These are phyloP conservation scores for Abrostola triplasia DNA, from an alignment of 2,888 invertebrate species.

Conservation along the genomic window DNA sequence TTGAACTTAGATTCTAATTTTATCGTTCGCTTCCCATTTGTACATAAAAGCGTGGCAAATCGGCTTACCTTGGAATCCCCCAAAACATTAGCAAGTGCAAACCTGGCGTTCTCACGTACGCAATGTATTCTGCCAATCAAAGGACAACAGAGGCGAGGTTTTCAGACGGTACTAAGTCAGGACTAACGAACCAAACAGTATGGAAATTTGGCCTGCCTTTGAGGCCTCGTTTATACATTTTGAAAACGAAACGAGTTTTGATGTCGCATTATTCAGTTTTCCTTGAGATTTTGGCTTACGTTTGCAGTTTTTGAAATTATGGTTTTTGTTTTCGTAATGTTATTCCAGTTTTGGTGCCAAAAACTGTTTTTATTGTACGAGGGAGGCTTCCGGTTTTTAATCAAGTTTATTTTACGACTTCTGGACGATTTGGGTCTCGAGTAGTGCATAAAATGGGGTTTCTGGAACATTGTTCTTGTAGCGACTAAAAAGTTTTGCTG, in stretches of 20 bases:
- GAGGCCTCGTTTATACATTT: slow-evolving; percentile 47
- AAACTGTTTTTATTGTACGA: slow-evolving; percentile 23
- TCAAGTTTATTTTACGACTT: slow-evolving; percentile 22
- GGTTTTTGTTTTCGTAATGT: slow-evolving; percentile 21
- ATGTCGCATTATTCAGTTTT: slow-evolving; percentile 40
- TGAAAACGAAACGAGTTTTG: slow-evolving; percentile 46
- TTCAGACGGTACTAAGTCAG: slow-evolving; percentile 52
- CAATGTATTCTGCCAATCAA: slow-evolving; percentile 51
- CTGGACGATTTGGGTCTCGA: not conserved
- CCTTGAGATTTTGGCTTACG: slow-evolving; percentile 37
- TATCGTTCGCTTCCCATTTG: not conserved
- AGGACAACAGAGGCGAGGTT: slow-evolving; percentile 40
- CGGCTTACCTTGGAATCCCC: not conserved
- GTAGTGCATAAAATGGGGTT: slow-evolving; percentile 7
- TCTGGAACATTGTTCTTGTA: not conserved
- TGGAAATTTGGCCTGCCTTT: slow-evolving; percentile 54
- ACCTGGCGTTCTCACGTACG: slow-evolving; percentile 7
- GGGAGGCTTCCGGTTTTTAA: slow-evolving; percentile 11
- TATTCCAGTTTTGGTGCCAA: slow-evolving; percentile 34
- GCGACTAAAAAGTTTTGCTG: not conserved
- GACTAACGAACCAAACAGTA: slow-evolving; percentile 61
- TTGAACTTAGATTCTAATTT: not conserved
- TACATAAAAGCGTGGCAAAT: slow-evolving; percentile 5
- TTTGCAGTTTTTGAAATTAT: slow-evolving; percentile 30
- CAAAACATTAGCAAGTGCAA: not conserved